Base-by-base conservation (phyloP, 2,797 vertebrate species). In the Acanthurus leucopareius region DNA sequence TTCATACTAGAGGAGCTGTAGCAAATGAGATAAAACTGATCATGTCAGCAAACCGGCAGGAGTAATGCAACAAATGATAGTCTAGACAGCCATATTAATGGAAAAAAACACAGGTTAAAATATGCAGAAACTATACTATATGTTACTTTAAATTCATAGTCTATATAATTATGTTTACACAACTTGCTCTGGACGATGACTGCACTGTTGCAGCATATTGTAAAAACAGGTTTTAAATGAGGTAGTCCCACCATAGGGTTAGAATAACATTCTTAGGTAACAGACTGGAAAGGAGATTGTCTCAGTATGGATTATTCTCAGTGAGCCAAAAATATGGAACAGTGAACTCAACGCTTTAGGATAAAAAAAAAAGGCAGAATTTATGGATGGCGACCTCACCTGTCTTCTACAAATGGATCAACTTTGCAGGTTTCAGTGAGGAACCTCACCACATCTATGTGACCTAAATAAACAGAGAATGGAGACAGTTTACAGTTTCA, bases 361-460 rank as follows among this genome's bases (percentile, higher is more conserved):
- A 53, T 1, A 2, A 45, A 35, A 42, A 45, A 35, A 42, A 58
- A 25, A 66, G 8, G 13, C 22, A 58, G 53, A 20, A 11, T 17
- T 10, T 2, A 57, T 10, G 66, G 53, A 51, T 13, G 22, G 1
- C 1, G 0, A 22, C 44, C 91, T 93, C 86, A 97, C 96, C 97
- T 95, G 91, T 97, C 97, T 81, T 96, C 94, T 58, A 94, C 93
- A 73, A 96, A 96, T 8, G 96, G 96, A 88, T 97, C 94, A 13
- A 97, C 96, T 92, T 94, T 96, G 89, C 97, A 97, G 58, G 92
- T 92, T 73, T 96, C 91, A 8, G 95, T 96, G 11, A 97, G 93
- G 87, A 97, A 97, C 58, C 82, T 93, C 77, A 97, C 96, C n/a
- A 95, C 96, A 22, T 97, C 96, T 9, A 79, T 74, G 54, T 97